Evolutionary conservation across 2,888 invertebrate species (phyloP).

Genomic region (Hemithea aestivaria): DNA sequence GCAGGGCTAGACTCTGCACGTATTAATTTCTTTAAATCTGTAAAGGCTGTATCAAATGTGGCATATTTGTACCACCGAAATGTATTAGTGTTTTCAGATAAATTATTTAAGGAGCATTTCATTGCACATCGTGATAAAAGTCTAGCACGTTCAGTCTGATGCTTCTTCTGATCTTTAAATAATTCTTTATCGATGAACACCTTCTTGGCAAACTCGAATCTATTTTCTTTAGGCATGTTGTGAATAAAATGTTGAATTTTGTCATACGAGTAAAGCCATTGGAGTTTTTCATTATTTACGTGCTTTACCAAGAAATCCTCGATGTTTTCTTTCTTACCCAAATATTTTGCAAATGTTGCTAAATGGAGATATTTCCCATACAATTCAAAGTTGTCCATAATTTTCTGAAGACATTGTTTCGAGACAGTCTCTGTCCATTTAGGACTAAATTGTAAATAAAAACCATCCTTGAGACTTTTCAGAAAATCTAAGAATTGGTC

Average conservation of each 20-base stretch:
- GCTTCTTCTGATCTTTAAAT: not conserved
- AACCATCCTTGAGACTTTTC: conserved; percentile 21
- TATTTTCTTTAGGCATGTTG: conserved; percentile 41
- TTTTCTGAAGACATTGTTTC: conserved; percentile 41
- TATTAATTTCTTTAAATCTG: conserved; percentile 47
- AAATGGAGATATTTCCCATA: conserved; percentile 32
- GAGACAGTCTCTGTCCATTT: conserved; percentile 46
- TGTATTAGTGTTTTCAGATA: conserved; percentile 8
- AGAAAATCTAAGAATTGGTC: conserved; percentile 42
- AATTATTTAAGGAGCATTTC: too few relatives aligned
- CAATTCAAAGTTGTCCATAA: conserved; percentile 41
- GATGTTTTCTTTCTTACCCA: conserved; percentile 40
- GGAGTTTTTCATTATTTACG: conserved; percentile 26
- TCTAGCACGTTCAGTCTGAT: not conserved
- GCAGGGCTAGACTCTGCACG: conserved; percentile 42
- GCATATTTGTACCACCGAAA: conserved; percentile 54
- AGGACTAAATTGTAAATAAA: conserved; percentile 30
- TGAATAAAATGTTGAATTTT: conserved; percentile 47
- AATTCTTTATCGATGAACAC: conserved; percentile 40
- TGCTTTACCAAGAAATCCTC: conserved; percentile 42
- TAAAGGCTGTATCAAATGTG: conserved; percentile 47
- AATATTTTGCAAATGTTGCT: conserved; percentile 42
- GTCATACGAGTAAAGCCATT: conserved; percentile 30
- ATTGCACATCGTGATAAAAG: too few relatives aligned
- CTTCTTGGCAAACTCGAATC: conserved; percentile 49